A percentile compares a stretch with the other conserved stretches of the same genome.
Conservation (phyloP, 2,113 vertebrate species). For the Neoarius graeffei region DNA sequence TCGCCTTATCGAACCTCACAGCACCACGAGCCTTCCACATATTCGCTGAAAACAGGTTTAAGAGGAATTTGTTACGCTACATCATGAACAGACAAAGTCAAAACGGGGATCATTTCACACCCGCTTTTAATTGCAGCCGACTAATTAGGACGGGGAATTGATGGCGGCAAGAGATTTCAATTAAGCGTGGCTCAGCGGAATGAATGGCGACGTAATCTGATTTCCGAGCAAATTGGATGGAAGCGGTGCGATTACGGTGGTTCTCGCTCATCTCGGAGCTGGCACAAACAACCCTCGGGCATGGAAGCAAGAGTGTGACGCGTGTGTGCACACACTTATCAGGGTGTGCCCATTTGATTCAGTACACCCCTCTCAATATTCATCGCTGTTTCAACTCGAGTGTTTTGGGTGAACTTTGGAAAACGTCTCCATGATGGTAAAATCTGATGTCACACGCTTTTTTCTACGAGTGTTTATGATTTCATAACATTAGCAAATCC, state of each 20-base stretch:
- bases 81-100: conserved; percentile 3
- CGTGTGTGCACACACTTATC: background rate
- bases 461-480: background rate
- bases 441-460: background rate
- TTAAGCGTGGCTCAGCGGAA: conserved; percentile 67
- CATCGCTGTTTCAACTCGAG: background rate
- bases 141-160: conserved; percentile 70
- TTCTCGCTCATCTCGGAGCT: conserved; percentile 23
- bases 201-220: conserved; percentile 61
- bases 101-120: conserved; percentile 67
- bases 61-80: background rate
- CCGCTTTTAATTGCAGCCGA: conserved; percentile 64
- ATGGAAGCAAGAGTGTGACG: background rate
- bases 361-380: background rate
- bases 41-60: background rate
- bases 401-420: background rate
- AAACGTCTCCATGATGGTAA: background rate
- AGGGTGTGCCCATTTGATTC: background rate
- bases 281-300: conserved; percentile 38
- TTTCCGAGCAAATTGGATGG: conserved; percentile 61
- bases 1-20: background rate
- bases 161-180: conserved; percentile 66
- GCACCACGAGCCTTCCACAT: background rate
- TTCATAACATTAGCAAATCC: background rate
- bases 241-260: conserved; percentile 55